These are phyloP conservation scores for Rhabdomys dilectus DNA, from an alignment of 2,113 vertebrate species.

Conservation along the genomic window DNA sequence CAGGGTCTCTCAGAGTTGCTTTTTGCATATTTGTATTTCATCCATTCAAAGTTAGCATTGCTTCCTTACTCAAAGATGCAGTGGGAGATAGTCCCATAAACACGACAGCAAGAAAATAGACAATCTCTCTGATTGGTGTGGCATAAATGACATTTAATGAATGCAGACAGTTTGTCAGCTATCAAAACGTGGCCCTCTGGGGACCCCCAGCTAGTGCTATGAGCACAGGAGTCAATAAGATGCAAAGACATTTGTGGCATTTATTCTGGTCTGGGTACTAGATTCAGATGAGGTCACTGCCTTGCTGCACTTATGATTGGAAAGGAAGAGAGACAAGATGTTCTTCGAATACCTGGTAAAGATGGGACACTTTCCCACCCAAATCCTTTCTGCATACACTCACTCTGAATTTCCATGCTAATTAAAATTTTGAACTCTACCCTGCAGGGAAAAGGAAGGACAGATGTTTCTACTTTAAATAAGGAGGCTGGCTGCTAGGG, in stretches of 20 bases:
- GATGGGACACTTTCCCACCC: neutral
- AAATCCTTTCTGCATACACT: neutral
- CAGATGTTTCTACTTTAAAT: conserved; percentile 50
- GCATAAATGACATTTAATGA: neutral
- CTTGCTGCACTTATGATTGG: neutral
- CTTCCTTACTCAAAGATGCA: neutral
- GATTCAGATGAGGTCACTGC: neutral
- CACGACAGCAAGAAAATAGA: conserved; percentile 30
- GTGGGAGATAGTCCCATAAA: neutral
- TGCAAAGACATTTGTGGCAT: neutral
- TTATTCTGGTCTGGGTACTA: neutral
- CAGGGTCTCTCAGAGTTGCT: too few species aligned
- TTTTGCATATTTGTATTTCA: neutral
- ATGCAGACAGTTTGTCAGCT: conserved; percentile 55
- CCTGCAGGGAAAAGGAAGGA: neutral
- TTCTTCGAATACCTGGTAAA: neutral
- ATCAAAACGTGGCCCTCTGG: conserved; percentile 54
- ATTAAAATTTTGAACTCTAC: conserved; percentile 22
- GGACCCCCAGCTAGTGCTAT: conserved; percentile 6
- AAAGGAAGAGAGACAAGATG: neutral
- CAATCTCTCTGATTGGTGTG: neutral
- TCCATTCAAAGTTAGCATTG: conserved; percentile 41
- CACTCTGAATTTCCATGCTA: neutral
- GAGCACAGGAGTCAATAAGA: neutral
- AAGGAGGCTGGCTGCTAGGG: conserved; percentile 1